Percentiles rank a stretch among this genome's conserved stretches.
phyloP scores from a whole-genome alignment of 2,888 invertebrate genomes.

The Drosophila hawaiiensis region DNA sequence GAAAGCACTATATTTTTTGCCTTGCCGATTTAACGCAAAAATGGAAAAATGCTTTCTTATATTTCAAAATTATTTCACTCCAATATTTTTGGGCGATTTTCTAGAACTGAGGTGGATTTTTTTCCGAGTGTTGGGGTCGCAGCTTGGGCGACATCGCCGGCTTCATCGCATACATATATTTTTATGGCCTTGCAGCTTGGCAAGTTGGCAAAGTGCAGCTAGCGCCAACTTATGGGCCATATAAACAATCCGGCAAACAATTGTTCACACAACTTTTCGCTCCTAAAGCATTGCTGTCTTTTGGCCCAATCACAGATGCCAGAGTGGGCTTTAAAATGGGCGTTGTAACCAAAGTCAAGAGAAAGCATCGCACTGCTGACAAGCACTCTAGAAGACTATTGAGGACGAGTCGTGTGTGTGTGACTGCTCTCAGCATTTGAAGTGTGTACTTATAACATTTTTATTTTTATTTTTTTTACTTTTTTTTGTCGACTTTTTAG shows the following conservation, averaged over 20 bases:
- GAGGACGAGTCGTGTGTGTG: constrained; percentile 54
- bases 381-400: constrained; percentile 73
- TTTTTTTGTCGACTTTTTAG: constrained; percentile 59
- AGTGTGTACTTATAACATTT: constrained; percentile 72
- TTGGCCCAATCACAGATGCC: constrained; percentile 72
- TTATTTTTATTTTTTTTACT: constrained; percentile 15
- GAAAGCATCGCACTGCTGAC: constrained; percentile 19
- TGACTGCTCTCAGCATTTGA: constrained; percentile 60
- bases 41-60: background rate
- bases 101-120: background rate
- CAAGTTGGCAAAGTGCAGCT: constrained; percentile 61
- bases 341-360: constrained; percentile 36
- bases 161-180: constrained; percentile 59
- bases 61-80: background rate
- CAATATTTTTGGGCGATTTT: background rate
- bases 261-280: constrained; percentile 59
- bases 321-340: constrained; percentile 64
- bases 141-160: constrained; percentile 25
- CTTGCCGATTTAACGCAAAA: background rate
- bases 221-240: constrained; percentile 70
- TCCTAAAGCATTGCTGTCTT: constrained; percentile 60
- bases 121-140: constrained; percentile 10
- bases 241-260: constrained; percentile 54
- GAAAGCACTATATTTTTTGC: background rate
- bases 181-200: constrained; percentile 71